Percentiles rank a stretch among this genome's conserved stretches.
Evolutionary conservation across 2,888 invertebrate species (phyloP).

Genomic region (Polymixis flavicincta): DNA sequence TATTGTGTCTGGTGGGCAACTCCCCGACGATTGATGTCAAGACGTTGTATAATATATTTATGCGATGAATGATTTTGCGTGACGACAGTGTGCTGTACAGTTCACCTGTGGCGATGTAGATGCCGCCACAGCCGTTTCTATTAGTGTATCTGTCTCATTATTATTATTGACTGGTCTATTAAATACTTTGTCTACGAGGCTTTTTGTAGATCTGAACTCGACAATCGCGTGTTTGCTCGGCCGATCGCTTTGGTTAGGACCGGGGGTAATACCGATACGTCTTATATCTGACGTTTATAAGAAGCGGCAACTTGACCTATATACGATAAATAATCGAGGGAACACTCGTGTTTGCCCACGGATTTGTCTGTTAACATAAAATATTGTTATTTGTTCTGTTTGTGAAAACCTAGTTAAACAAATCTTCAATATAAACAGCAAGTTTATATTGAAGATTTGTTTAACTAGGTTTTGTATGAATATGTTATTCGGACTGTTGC

Average conservation of each 20-base stretch:
- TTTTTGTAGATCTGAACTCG: neutral
- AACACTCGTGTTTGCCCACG: constrained; percentile 31
- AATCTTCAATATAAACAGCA: too few species aligned
- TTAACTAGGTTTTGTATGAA: constrained; percentile 16
- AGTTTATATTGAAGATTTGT: constrained; percentile 36
- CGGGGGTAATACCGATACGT: constrained; percentile 22
- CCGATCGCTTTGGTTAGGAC: neutral
- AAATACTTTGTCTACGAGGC: neutral
- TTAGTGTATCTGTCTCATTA: too few species aligned
- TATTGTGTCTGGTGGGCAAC: too few species aligned
- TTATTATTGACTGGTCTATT: neutral
- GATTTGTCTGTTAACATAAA: constrained; percentile 42
- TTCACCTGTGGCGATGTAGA: too few species aligned
- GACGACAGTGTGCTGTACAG: too few species aligned
- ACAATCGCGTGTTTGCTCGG: neutral
- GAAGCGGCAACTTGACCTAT: constrained; percentile 52
- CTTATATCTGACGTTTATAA: constrained; percentile 46
- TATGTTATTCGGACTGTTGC: constrained; percentile 22
- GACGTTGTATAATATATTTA: too few species aligned
- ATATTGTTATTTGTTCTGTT: constrained; percentile 53
- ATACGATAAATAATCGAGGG: constrained; percentile 39
- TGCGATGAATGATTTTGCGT: too few species aligned
- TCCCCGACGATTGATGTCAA: too few species aligned
- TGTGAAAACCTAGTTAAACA: too few species aligned
- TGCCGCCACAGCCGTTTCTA: too few species aligned